Percentiles rank a stretch among this genome's conserved stretches.
Evolutionary conservation across 2,113 vertebrate species (phyloP).

Genomic region (Erinaceus europaeus): DNA sequence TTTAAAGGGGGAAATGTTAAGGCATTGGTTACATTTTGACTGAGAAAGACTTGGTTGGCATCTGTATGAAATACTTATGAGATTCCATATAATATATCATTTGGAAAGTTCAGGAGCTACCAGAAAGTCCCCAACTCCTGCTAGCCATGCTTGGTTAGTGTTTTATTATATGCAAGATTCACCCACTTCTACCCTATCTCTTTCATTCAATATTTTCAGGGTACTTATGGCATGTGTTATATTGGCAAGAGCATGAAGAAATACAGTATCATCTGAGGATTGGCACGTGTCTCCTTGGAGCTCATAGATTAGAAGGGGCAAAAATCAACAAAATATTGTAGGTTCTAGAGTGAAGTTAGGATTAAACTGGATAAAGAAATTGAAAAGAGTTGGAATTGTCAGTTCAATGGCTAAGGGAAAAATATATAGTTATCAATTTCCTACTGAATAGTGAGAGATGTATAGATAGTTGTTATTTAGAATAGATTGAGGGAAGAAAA

Average conservation of each 20-base stretch:
- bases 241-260: background rate
- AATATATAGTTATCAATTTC: background rate
- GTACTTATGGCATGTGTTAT: no score
- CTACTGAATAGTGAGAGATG: background rate
- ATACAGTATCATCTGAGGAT: background rate
- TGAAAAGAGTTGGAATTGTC: background rate
- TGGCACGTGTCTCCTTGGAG: background rate
- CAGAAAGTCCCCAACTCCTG: background rate
- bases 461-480: background rate
- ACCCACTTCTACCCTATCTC: background rate
- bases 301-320: background rate
- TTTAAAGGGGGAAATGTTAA: background rate
- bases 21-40: constrained; percentile 2
- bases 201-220: background rate
- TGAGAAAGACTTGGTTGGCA: background rate
- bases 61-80: background rate
- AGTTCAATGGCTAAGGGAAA: background rate
- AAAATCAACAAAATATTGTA: background rate
- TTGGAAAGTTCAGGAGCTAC: background rate
- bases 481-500: background rate
- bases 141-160: background rate
- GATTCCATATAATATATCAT: background rate
- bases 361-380: background rate
- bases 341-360: background rate
- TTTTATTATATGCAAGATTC: background rate